Evolutionary conservation across 2,888 invertebrate species (phyloP), one percentile per base, ranked within the genome.

Genomic region (Alitta virens): DNA sequence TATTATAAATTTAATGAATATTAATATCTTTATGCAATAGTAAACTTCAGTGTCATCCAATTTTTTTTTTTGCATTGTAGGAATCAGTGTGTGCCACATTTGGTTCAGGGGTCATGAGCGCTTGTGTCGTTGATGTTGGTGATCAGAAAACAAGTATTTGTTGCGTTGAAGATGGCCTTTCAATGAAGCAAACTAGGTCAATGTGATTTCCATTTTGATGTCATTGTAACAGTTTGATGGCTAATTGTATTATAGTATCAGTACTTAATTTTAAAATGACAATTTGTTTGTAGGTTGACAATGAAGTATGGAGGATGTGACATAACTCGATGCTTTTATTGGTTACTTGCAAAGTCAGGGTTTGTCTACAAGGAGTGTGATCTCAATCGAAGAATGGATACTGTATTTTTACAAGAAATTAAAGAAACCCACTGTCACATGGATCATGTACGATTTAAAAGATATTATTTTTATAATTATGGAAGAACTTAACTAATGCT

Each of bases 91-190:
- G 91, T 52, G 90, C 91, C 7, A 90, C 91, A 14, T 92, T 91
- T 83, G 92, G 92, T 2, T 89, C 91, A 21, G 92, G 92, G 14
- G 82, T 91, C 18, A 88, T 89, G 54, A 91, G 90, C 75, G 95
- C 94, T 0, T 96, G 96, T 83, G 94, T 96, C 0, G 91, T 97
- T 0, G 95, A 96, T 79, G 89, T 96, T 57, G 96, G 96, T 0
- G 95, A 95, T 78, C 93, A 95, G 79, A 96, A 96, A 84, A 94
- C 93, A 0, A 92, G 94, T 0, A 90, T 97, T 23, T 94, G 94
- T 1, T 97, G 96, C 84, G 94, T 96, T 0, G 96, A 96, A 84
- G 96, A 96, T 85, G 95, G 94, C 0, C 91, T 96, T 64, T 95
- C 95, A 25, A 92, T 93, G 75, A 88, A 90, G 70, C 89, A 90